Conservation (phyloP, 2,113 vertebrate species). For the Ailurus styani region DNA sequence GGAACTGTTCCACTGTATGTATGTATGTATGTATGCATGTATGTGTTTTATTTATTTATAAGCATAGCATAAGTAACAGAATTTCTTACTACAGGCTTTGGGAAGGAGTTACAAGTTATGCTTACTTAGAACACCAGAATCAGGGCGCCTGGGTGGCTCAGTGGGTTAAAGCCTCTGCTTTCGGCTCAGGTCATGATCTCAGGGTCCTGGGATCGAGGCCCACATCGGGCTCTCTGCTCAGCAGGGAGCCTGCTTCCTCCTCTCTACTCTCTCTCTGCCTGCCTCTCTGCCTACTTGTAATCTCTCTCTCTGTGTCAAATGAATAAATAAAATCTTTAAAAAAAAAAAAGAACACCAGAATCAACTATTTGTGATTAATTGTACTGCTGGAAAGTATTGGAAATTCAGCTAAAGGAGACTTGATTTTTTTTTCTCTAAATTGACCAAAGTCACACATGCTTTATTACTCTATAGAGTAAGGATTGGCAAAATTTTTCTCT, state of each 20-base stretch:
- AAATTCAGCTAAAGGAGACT: background rate
- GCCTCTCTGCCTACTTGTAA: too few species aligned
- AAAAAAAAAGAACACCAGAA: too few species aligned
- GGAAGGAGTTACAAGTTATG: background rate
- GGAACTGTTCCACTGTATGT: background rate
- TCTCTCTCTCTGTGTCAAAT: too few species aligned
- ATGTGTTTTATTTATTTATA: background rate
- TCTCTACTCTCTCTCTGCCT: too few species aligned
- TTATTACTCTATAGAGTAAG: background rate
- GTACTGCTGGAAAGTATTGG: background rate
- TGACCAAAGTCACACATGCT: background rate
- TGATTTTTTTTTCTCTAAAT: background rate
- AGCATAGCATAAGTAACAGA: background rate
- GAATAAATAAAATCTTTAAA: too few species aligned
- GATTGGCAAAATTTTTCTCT: background rate
- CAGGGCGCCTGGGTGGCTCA: too few species aligned
- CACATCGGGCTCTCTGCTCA: too few species aligned
- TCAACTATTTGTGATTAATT: background rate
- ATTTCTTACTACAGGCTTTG: background rate
- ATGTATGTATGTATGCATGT: background rate
- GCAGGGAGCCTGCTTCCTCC: too few species aligned
- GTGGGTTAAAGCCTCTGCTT: too few species aligned
- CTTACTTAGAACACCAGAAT: background rate
- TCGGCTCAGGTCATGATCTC: too few species aligned
- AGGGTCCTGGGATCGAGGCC: too few species aligned